Evolutionary conservation across 2,797 vertebrate species (phyloP).

Genomic region (Peromyscus nudipes): DNA sequence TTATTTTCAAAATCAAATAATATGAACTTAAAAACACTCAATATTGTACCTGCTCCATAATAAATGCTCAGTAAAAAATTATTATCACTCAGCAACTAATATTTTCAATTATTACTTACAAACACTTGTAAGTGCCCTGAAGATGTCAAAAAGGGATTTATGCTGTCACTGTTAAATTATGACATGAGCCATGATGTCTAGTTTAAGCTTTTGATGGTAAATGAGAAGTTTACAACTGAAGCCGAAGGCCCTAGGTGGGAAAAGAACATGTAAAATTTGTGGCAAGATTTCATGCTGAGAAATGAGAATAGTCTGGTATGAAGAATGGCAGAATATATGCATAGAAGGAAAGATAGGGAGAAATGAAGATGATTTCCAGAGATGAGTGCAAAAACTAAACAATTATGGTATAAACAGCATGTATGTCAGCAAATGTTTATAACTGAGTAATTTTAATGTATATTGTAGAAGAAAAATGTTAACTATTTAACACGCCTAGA

Average conservation of each 20-base stretch:
- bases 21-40: background rate
- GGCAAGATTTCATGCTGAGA: background rate
- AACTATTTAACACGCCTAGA: background rate
- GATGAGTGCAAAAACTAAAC: background rate
- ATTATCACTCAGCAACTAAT: background rate
- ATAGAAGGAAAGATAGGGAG: background rate
- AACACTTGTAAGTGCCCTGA: background rate
- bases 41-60: background rate
- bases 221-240: background rate
- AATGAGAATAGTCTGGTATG: background rate
- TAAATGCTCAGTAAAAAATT: background rate
- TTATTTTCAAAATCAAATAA: background rate
- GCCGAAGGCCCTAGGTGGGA: background rate
- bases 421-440: background rate
- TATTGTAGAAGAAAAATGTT: background rate
- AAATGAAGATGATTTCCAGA: background rate
- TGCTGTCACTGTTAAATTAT: background rate
- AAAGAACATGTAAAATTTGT: background rate
- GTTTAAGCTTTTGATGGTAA: conserved; percentile 8
- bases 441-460: background rate
- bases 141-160: background rate
- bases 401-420: background rate
- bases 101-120: background rate
- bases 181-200: background rate
- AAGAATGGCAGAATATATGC: background rate